A percentile compares a stretch with the other conserved stretches of the same genome.
Conservation (phyloP, 2,113 vertebrate genomes). For the Rutilus rutilus region DNA sequence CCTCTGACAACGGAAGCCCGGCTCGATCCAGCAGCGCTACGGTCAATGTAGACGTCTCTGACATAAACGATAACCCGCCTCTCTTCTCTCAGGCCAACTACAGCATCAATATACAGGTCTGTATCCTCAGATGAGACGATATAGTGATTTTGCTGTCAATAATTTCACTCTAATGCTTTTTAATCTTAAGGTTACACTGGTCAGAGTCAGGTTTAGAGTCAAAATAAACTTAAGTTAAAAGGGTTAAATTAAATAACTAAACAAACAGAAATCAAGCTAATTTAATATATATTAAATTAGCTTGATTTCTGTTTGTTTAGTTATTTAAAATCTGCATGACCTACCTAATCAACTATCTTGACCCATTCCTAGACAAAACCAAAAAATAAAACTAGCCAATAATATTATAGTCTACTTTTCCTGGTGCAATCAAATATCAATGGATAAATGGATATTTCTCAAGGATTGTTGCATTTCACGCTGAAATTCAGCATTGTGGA, state of each 20-base stretch:
- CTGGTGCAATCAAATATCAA: neutral
- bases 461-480: neutral
- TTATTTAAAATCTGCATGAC: neutral
- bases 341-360: neutral
- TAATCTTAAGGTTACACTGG: neutral
- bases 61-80: conserved; percentile 95
- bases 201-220: neutral
- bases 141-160: neutral
- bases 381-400: too few species aligned
- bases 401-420: neutral
- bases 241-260: neutral
- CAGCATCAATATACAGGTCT: conserved; percentile 93
- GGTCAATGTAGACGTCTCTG: conserved; percentile 96
- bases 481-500: conserved; percentile 6
- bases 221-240: too few species aligned
- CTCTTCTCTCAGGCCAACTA: conserved; percentile 93
- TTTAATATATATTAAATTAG: neutral
- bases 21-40: conserved; percentile 81
- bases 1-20: conserved; percentile 86
- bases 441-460: neutral
- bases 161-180: neutral
- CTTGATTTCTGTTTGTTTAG: too few species aligned
- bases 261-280: neutral
- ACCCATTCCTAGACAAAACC: too few species aligned
- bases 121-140: conserved; percentile 10